These are phyloP conservation scores for Atlantisia rogersi DNA, from an alignment of 2,113 vertebrate species.

Conservation along the genomic window DNA sequence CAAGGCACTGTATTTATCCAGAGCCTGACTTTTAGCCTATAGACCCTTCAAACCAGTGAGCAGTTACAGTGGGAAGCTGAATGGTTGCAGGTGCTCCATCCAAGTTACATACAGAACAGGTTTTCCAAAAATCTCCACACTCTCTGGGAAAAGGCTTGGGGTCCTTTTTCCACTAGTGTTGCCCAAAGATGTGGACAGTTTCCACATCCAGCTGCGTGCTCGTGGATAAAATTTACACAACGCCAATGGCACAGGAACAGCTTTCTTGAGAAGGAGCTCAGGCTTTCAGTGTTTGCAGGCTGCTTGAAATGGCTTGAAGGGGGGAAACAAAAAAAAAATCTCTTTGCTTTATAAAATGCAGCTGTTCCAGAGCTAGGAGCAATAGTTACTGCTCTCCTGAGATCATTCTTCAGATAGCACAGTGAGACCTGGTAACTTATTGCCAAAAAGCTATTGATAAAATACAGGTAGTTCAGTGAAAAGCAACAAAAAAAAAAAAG, in stretches of 20 bases:
- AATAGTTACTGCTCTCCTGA: not conserved
- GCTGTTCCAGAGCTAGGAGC: not conserved
- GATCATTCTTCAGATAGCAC: not conserved
- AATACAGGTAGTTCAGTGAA: not conserved
- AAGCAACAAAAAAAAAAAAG: not conserved
- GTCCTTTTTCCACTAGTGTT: not conserved
- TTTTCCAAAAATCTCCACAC: not conserved
- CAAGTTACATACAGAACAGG: fast-evolving
- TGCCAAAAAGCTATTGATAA: not conserved
- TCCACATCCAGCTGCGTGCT: not conserved
- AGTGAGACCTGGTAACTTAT: not conserved
- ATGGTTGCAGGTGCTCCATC: not conserved
- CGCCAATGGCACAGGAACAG: fast-evolving
- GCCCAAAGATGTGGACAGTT: not conserved
- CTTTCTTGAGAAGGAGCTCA: not conserved
- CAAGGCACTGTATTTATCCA: not conserved
- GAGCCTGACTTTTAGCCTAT: not conserved
- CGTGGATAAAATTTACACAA: not conserved
- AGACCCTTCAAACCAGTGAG: not conserved
- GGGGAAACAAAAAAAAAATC: not conserved
- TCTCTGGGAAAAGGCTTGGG: not conserved
- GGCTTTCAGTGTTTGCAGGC: not conserved
- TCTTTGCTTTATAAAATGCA: not conserved
- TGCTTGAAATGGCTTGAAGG: not conserved
- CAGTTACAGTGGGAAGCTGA: not conserved